Conservation (phyloP, 2,888 invertebrate genomes). For the Trissolcus brochymenae region DNA sequence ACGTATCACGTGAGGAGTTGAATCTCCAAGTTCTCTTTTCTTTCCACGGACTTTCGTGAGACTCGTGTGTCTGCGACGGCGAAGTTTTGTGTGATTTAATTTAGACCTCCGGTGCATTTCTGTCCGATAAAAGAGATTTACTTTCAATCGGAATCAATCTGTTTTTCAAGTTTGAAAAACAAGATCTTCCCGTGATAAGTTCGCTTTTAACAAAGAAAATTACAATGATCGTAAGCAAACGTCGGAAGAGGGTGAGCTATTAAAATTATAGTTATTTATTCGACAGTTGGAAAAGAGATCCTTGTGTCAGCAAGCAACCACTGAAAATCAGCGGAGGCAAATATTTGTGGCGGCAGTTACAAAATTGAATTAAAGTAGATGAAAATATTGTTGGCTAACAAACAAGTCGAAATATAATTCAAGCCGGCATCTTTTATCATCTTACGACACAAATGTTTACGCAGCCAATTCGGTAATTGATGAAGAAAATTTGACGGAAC, state of each 20-base stretch:
- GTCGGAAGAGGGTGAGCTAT: too few species aligned
- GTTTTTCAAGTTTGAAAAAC: too few species aligned
- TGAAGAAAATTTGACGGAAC: constrained; percentile 32
- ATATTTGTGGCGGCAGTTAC: background rate
- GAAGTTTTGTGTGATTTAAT: constrained; percentile 30
- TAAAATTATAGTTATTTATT: background rate
- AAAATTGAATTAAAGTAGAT: background rate
- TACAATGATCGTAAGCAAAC: too few species aligned
- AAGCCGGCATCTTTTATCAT: background rate
- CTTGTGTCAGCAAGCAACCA: too few species aligned
- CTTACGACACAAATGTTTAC: constrained; percentile 30
- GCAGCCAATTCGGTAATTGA: constrained; percentile 43
- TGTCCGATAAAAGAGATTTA: background rate
- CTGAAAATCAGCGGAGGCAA: constrained; percentile 1
- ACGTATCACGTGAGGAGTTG: constrained; percentile 8
- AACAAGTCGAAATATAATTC: constrained; percentile 19
- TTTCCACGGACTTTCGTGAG: constrained; percentile 13
- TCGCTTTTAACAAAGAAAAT: too few species aligned
- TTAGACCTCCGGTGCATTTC: constrained; percentile 20
- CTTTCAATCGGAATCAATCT: background rate
- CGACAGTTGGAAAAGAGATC: background rate
- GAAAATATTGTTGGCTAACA: constrained; percentile 5
- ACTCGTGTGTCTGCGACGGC: constrained; percentile 14
- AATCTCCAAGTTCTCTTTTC: constrained; percentile 17
- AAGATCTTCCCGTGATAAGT: too few species aligned